Percentiles rank a stretch among this genome's conserved stretches.
These are phyloP conservation scores for Epinotia nisella DNA, from an alignment of 2,888 invertebrate genomes.

Conservation along the genomic window DNA sequence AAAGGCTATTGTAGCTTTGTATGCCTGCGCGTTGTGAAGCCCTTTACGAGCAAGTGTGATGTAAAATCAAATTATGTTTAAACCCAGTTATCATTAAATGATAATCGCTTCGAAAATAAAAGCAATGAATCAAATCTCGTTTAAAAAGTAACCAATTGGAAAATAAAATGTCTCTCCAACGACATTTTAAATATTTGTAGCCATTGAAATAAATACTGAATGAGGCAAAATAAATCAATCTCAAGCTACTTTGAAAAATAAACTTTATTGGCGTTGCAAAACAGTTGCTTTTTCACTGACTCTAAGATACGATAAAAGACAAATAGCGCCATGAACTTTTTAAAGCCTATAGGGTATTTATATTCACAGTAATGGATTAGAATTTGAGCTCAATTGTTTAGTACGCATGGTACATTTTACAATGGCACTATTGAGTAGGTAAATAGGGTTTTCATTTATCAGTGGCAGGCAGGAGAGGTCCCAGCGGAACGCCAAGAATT, in stretches of 20 bases:
- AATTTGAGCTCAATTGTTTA: not conserved
- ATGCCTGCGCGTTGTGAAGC: too few relatives aligned
- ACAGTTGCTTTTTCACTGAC: not conserved
- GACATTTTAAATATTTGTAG: slow-evolving; percentile 17
- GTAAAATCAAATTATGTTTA: too few relatives aligned
- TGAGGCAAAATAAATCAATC: slow-evolving; percentile 14
- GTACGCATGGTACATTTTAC: not conserved
- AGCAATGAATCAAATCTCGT: not conserved
- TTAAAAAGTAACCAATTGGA: not conserved
- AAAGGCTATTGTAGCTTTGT: too few relatives aligned
- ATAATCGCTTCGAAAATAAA: not conserved
- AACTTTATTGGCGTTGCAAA: not conserved
- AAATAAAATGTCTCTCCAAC: slow-evolving; percentile 1
- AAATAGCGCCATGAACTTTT: slow-evolving; percentile 6
- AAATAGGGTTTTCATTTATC: slow-evolving; percentile 14
- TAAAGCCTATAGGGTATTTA: not conserved
- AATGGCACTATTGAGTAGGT: not conserved
- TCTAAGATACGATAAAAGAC: not conserved
- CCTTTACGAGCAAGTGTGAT: too few relatives aligned
- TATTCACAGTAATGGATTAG: not conserved
- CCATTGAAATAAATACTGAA: slow-evolving; percentile 16
- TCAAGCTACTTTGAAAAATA: not conserved
- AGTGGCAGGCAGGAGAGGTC: not conserved
- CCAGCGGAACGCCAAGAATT: slow-evolving; percentile 20
- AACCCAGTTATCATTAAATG: too few relatives aligned